Base-by-base conservation (phyloP, 2,113 vertebrate species). In the Lophochroa leadbeateri region DNA sequence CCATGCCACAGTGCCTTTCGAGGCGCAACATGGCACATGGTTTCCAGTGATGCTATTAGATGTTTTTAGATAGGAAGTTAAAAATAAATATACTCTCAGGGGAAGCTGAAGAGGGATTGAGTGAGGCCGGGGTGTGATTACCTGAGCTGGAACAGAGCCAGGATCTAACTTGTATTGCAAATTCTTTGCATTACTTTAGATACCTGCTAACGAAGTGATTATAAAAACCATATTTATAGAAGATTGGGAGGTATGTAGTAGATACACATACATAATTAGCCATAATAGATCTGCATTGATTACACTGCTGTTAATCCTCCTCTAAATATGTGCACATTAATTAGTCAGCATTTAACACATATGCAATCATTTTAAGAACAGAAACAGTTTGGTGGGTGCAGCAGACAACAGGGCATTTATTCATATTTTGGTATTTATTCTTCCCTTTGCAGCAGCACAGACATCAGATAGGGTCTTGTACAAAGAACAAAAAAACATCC, bases 161-260 rank as follows among this genome's bases (percentile, higher is more conserved):
- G 82, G 11, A 31, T 37, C 82, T 92, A 90, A 92, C 92, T 76
- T 67, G 94, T 93, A 7, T 86, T 87, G 92, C 92, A 93, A 90
- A 97, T 97, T 97, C 96, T 84, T 93, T 47, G 94, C 92, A 79
- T 96, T 95, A 90, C 92, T 96, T 96, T 43, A 82, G 92, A 81
- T 96, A 94, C 94, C 89, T 97, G 92, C 92, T 97, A 97, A 97
- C 95, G 89, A 97, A 97, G 92, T 96, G 95, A 95, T 96, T 94
- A 97, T 90, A 94, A 95, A 97, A 96, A 96, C 88, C 95, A 90
- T 97, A 96, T 97, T 97, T 97, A 95, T 92, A 94, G 96, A 82
- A 96, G 96, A 96, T 97, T 96, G 96, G 95, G 88, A 94, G 87
- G 79, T 84, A 74, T 80, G 96, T 57, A 92, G 95, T 91, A 96